Evolutionary conservation across 2,797 vertebrate genomes (phyloP).

Genomic region (Gambusia yucatana): DNA sequence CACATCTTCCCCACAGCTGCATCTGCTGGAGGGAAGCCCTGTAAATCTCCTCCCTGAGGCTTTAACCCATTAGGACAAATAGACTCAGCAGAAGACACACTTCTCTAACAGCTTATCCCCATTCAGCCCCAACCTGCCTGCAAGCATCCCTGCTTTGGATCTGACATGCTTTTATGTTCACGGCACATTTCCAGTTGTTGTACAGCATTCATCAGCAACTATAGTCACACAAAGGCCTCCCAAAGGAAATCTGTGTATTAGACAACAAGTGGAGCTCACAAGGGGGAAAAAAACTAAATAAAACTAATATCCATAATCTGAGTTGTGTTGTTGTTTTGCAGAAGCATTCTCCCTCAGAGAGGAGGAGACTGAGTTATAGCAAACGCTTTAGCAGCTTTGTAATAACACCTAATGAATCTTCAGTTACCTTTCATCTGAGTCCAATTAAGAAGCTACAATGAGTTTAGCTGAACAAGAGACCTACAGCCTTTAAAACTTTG

Average conservation of each 20-base stretch:
- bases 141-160: slow-evolving; percentile 41
- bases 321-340: slow-evolving; percentile 40
- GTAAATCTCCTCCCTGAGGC: slow-evolving; percentile 49
- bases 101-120: slow-evolving; percentile 45
- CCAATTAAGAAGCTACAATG: slow-evolving; percentile 42
- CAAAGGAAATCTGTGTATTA: slow-evolving; percentile 47
- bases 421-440: slow-evolving; percentile 58
- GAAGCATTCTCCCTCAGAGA: slow-evolving; percentile 44
- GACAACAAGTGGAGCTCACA: slow-evolving; percentile 34
- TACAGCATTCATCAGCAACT: slow-evolving; percentile 43
- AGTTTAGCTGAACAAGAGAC: slow-evolving; percentile 44
- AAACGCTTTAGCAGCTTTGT: slow-evolving; percentile 32
- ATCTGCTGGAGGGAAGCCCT: slow-evolving; percentile 28
- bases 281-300: slow-evolving; percentile 4
- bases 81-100: slow-evolving; percentile 43
- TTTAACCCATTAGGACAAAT: slow-evolving; percentile 62
- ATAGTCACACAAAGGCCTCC: slow-evolving; percentile 29
- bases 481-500: slow-evolving; percentile 4
- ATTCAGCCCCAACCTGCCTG: slow-evolving; percentile 35
- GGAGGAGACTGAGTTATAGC: slow-evolving; percentile 24
- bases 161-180: slow-evolving; percentile 38
- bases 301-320: slow-evolving; percentile 60
- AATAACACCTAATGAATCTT: slow-evolving; percentile 49
- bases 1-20: slow-evolving; percentile 24
- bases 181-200: slow-evolving; percentile 38